Evolutionary conservation across 2,113 vertebrate genomes (phyloP).

Genomic region (Neolamprologus cancellatus): DNA sequence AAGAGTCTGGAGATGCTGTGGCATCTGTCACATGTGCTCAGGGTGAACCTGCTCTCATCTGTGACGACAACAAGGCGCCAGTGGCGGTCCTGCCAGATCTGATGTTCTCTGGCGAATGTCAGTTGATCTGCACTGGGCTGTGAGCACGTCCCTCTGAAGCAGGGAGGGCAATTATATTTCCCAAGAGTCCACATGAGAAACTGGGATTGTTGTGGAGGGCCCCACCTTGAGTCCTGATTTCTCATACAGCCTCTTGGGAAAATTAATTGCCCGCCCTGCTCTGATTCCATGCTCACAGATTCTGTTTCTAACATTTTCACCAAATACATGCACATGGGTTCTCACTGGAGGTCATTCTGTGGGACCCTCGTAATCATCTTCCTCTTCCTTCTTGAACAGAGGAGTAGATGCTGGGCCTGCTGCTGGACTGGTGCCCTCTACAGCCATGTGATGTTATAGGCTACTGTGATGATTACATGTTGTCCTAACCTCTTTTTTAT

Average conservation of each 20-base stretch:
- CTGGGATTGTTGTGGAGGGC: neutral
- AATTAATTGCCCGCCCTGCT: neutral
- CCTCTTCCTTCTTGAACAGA: neutral
- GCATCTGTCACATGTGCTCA: neutral
- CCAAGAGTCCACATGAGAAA: neutral
- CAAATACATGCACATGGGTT: neutral
- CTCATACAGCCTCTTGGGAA: neutral
- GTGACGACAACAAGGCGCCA: neutral
- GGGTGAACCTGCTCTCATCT: neutral
- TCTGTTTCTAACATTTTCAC: neutral
- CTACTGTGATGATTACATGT: neutral
- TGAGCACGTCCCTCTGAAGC: neutral
- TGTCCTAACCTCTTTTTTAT: neutral
- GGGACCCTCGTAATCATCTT: neutral
- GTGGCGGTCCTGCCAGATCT: neutral
- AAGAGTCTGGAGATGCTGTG: neutral
- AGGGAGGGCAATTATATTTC: neutral
- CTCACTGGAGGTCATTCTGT: neutral
- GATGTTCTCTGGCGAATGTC: neutral
- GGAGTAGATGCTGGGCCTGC: neutral
- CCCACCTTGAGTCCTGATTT: neutral
- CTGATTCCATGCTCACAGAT: neutral
- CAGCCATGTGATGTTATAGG: rapidly evolving
- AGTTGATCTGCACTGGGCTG: neutral
- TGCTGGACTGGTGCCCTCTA: neutral